Evolutionary conservation across 2,888 invertebrate species (phyloP).

Genomic region (Sminthurides aquaticus): DNA sequence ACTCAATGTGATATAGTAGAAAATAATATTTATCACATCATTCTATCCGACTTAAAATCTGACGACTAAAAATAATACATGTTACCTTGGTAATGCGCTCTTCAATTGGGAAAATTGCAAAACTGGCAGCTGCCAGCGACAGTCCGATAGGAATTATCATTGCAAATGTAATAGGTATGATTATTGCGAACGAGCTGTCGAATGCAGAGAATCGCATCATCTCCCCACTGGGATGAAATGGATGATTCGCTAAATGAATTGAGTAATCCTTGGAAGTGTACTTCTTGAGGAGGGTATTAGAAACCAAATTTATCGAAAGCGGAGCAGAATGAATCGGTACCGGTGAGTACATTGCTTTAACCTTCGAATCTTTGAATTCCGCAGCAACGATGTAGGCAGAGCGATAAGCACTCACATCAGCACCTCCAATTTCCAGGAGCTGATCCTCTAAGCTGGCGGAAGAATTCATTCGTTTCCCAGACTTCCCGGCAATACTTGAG

Average conservation of each 20-base stretch:
- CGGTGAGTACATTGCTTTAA: constrained; percentile 38
- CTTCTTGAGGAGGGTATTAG: constrained; percentile 31
- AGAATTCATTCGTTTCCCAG: constrained; percentile 20
- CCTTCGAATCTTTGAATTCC: constrained; percentile 25
- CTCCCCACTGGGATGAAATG: constrained; percentile 27
- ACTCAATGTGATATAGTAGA: too few relatives aligned
- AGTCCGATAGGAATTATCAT: constrained; percentile 44
- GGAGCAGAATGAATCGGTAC: constrained; percentile 37
- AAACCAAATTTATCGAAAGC: constrained; percentile 33
- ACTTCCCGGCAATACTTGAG: constrained; percentile 26
- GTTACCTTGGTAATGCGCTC: constrained; percentile 45
- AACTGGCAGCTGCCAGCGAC: constrained; percentile 43
- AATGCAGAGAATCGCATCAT: constrained; percentile 25
- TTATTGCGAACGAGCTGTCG: constrained; percentile 22
- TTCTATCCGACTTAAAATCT: too few relatives aligned
- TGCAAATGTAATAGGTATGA: constrained; percentile 37
- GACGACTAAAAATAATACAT: too few relatives aligned
- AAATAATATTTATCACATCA: too few relatives aligned
- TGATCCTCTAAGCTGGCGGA: constrained; percentile 15
- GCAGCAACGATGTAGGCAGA: constrained; percentile 37
- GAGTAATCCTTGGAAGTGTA: constrained; percentile 11
- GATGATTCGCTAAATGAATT: constrained; percentile 38
- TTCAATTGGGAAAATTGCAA: constrained; percentile 44
- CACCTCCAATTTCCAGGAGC: constrained; percentile 17
- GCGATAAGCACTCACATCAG: constrained; percentile 32